These are phyloP conservation scores for Trichoplusia ni DNA, from an alignment of 1,140 invertebrate genomes.

Conservation along the genomic window DNA sequence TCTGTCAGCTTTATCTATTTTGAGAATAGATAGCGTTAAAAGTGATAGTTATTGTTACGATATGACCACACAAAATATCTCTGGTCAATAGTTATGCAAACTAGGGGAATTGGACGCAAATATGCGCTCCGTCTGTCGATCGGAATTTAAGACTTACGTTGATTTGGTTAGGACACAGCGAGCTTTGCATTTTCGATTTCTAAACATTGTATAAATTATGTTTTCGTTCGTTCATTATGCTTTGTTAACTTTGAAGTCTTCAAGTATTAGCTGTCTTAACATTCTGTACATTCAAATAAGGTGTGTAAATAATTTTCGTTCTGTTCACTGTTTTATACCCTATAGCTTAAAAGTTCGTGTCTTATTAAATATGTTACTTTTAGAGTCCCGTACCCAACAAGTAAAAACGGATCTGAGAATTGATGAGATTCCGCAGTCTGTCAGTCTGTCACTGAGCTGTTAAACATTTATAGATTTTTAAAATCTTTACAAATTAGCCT, in stretches of 20 bases:
- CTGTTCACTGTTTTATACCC: too few relatives aligned
- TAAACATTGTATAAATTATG: not conserved
- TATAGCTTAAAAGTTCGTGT: too few relatives aligned
- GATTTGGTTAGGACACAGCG: not conserved
- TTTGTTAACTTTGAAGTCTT: not conserved
- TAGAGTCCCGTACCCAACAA: too few relatives aligned
- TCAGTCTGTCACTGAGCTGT: too few relatives aligned
- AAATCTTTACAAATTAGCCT: too few relatives aligned
- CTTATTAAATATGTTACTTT: too few relatives aligned
- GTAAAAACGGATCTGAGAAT: too few relatives aligned
- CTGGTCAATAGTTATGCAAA: not conserved
- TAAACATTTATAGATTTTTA: too few relatives aligned
- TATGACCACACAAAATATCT: not conserved
- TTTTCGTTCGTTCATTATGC: not conserved
- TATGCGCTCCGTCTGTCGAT: not conserved
- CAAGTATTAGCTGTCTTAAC: too few relatives aligned
- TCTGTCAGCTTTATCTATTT: constrained; percentile 1
- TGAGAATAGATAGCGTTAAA: not conserved
- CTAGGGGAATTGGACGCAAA: not conserved
- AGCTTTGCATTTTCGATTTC: constrained; percentile 2
- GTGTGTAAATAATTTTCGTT: too few relatives aligned
- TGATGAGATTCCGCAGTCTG: too few relatives aligned
- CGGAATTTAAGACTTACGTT: constrained; percentile 8
- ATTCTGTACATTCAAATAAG: too few relatives aligned
- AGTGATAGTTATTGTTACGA: not conserved